A percentile compares a stretch with the other conserved stretches of the same genome.
These are phyloP conservation scores for Rana temporaria DNA, from an alignment of 2,113 vertebrate genomes.

Conservation along the genomic window DNA sequence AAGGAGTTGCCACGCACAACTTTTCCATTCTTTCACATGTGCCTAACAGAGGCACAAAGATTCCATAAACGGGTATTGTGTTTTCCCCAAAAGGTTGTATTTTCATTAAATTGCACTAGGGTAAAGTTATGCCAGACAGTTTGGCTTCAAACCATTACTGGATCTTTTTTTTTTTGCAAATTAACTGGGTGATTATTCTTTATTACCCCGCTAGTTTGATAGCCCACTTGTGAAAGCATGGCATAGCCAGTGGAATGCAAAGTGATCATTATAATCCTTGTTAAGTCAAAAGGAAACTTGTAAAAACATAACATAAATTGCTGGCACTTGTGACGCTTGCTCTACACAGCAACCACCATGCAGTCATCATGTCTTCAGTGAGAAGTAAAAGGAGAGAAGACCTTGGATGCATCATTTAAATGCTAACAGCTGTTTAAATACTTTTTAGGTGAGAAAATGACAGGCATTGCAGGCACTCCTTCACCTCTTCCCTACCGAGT, in stretches of 20 bases:
- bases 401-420: not conserved
- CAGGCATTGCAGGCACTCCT: slow-evolving; percentile 21
- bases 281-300: slow-evolving; percentile 6
- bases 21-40: too few relatives aligned
- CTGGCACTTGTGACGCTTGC: not conserved
- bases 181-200: not conserved
- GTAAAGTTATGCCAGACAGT: too few relatives aligned
- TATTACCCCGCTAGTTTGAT: not conserved
- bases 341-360: not conserved
- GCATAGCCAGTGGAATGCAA: too few relatives aligned
- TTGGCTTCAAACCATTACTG: too few relatives aligned
- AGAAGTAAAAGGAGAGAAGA: not conserved
- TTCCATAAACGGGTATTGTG: too few relatives aligned
- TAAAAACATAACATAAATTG: not conserved
- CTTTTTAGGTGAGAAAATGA: slow-evolving; percentile 25
- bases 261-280: slow-evolving; percentile 16
- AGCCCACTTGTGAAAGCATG: not conserved
- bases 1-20: too few relatives aligned
- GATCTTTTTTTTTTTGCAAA: too few relatives aligned
- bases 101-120: too few relatives aligned
- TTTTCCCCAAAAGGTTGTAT: too few relatives aligned
- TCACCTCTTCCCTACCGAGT: too few relatives aligned
- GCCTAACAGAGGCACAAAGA: too few relatives aligned
- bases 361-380: not conserved
- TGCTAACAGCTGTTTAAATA: slow-evolving; percentile 28